These are phyloP conservation scores for Agonopterix alstromeriana DNA, from an alignment of 2,888 invertebrate genomes.

Conservation along the genomic window DNA sequence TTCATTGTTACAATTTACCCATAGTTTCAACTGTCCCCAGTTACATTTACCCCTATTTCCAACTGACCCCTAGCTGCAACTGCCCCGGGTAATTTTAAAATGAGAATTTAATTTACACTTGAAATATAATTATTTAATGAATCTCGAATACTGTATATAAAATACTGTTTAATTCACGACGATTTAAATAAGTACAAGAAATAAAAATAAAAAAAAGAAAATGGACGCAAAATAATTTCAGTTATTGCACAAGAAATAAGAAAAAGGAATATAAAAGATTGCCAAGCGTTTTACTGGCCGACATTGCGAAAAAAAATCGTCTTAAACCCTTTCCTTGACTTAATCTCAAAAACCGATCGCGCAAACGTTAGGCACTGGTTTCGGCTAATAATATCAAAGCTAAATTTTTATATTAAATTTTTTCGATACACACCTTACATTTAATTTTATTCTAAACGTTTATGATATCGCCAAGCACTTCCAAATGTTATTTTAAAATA, in stretches of 20 bases:
- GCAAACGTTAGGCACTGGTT: slow-evolving; percentile 66
- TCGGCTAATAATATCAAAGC: slow-evolving; percentile 69
- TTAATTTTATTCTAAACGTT: slow-evolving; percentile 17
- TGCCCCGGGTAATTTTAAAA: background rate
- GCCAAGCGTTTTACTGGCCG: slow-evolving; percentile 8
- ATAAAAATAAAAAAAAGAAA: slow-evolving; percentile 35
- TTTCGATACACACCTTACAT: slow-evolving; percentile 53
- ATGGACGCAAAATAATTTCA: slow-evolving; percentile 73
- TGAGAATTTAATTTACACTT: background rate
- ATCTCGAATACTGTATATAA: slow-evolving; percentile 54
- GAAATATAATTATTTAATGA: slow-evolving; percentile 10
- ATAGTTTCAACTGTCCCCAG: background rate
- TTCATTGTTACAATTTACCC: background rate
- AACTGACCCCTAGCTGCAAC: background rate
- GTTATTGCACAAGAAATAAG: slow-evolving; percentile 62
- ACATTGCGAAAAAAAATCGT: background rate
- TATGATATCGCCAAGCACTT: slow-evolving; percentile 13
- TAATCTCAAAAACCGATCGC: slow-evolving; percentile 51
- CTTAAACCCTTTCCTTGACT: slow-evolving; percentile 14
- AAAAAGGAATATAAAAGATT: slow-evolving; percentile 11
- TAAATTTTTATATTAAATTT: slow-evolving; percentile 38
- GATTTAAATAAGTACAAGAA: slow-evolving; percentile 26
- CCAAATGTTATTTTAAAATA: slow-evolving; percentile 13
- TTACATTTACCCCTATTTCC: background rate
- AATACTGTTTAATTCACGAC: slow-evolving; percentile 67